Evolutionary conservation across 2,888 invertebrate species (phyloP), one percentile per base, ranked within the genome.

Genomic region (Dryadula phaetusa): DNA sequence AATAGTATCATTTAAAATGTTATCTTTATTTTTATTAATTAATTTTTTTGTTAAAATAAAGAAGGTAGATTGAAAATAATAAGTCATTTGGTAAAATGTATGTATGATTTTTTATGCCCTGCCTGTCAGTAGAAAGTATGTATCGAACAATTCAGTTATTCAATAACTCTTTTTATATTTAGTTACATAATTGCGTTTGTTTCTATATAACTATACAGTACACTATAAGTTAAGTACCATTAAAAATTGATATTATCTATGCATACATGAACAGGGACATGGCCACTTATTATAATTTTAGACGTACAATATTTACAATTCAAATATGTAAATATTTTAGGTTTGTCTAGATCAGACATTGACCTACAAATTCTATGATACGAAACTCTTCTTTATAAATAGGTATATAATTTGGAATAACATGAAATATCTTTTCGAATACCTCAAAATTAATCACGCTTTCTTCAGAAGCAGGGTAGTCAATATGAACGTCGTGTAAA

Each of bases 71-170:
- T n/a, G n/a, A n/a, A n/a, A n/a, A n/a, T n/a, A n/a, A n/a, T n/a
- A n/a, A n/a, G n/a, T n/a, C n/a, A n/a, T n/a, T n/a, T n/a, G n/a
- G n/a, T 46, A 12, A 4, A 18, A 20, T 3, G 3, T 3, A 46
- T 3, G 18, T 14, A 20, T 32, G 0, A 8, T 18, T 18, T 16
- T 6, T 53, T 53, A 53, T 22, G 22, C 25, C 12, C 16, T 60
- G 25, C 12, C 16, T 60, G 25, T 32, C n/a, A 44, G 14, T 42
- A 60, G 42, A 60, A 60, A 60, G 22, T 44, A 44, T 32, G 8
- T 3, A 16, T 49, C n/a, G 16, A 12, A 16, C 8, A 28, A 60
- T 42, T 42, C 32, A 32, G 32, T 52, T 32, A 10, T 52, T 4
- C 12, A 16, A 52, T 32, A 52, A 47, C 37, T 22, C 34, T 61